Percentiles rank a stretch among this genome's conserved stretches.
Evolutionary conservation across 2,113 vertebrate genomes (phyloP).

Genomic region (Malurus elegans): DNA sequence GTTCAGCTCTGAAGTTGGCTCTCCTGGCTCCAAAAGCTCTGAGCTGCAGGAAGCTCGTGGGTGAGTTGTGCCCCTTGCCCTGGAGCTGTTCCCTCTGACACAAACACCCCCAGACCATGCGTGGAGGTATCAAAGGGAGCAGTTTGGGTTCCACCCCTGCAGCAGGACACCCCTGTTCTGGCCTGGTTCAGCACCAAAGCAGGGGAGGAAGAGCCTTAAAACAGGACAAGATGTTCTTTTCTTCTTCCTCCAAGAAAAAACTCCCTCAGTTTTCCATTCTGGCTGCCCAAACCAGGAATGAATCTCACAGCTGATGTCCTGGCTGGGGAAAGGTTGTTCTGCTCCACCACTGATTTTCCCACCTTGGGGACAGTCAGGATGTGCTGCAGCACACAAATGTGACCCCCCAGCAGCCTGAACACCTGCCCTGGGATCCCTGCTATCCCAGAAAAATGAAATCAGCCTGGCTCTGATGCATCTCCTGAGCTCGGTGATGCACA

Average conservation of each 20-base stretch:
- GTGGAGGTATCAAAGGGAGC: neutral
- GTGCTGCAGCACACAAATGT: neutral
- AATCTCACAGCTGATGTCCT: neutral
- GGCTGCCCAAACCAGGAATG: neutral
- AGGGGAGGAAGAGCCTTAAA: neutral
- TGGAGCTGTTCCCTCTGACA: neutral
- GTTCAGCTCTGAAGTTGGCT: neutral
- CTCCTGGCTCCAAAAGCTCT: neutral
- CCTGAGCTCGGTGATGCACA: neutral
- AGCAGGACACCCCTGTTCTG: neutral
- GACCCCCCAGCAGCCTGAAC: neutral
- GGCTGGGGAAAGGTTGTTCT: neutral
- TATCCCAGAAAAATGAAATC: neutral
- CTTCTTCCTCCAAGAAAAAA: neutral
- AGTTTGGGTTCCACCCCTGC: fast-evolving
- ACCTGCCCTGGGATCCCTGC: neutral
- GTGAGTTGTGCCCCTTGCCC: neutral
- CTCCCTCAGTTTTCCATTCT: neutral
- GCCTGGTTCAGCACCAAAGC: neutral
- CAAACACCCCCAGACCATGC: neutral
- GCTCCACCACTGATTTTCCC: neutral
- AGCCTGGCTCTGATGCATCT: neutral
- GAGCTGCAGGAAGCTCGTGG: neutral
- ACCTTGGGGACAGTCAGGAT: neutral
- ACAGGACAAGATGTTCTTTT: neutral